These are phyloP conservation scores for Melitaea cinxia DNA, from an alignment of 1,140 invertebrate genomes.

Conservation along the genomic window DNA sequence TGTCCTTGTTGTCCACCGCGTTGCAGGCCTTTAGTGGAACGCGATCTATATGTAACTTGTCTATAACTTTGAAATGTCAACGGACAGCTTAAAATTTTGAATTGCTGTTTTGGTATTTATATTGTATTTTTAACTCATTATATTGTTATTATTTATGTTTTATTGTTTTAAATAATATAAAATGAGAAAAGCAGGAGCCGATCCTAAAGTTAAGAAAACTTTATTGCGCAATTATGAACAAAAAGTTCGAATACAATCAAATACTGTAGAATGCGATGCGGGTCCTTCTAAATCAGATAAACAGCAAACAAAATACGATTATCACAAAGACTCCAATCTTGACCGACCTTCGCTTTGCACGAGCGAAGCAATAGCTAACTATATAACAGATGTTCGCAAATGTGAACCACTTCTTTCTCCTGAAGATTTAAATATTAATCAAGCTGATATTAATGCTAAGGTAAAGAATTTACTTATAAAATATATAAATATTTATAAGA, in stretches of 20 bases:
- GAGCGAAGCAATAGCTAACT: conserved; percentile 61
- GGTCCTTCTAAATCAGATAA: conserved; percentile 44
- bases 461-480: conserved; percentile 39
- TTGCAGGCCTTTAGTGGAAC: too few species aligned
- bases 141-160: neutral
- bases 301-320: conserved; percentile 16
- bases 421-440: conserved; percentile 47
- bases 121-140: neutral
- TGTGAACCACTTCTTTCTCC: conserved; percentile 35
- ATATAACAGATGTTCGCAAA: conserved; percentile 58
- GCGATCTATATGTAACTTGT: too few species aligned
- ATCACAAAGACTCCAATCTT: conserved; percentile 48
- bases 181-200: conserved; percentile 56
- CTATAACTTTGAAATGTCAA: too few species aligned
- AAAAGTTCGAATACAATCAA: conserved; percentile 39
- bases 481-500: too few species aligned
- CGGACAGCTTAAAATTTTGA: too few species aligned
- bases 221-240: conserved; percentile 59
- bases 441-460: conserved; percentile 51
- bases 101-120: too few species aligned
- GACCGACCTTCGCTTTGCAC: conserved; percentile 60
- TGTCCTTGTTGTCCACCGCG: too few species aligned
- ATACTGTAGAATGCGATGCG: conserved; percentile 44
- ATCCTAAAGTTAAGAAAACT: conserved; percentile 70
- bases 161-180: neutral